Base-by-base conservation (phyloP, 1,140 invertebrate genomes). In the Neodiprion virginianus region DNA sequence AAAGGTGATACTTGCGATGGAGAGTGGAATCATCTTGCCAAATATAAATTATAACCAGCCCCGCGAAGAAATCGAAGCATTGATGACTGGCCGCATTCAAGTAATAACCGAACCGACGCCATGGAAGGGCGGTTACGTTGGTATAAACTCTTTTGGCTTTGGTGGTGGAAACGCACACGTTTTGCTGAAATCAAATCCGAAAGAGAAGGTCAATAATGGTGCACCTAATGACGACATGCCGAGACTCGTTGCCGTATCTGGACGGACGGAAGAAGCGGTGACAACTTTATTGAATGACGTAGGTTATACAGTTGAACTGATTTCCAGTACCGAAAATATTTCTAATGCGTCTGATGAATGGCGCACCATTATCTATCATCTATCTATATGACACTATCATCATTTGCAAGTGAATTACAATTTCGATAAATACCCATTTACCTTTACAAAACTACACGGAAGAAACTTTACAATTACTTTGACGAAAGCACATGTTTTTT, bases 131-230 rank as follows among this genome's bases (percentile, higher is more conserved):
- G 88, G 90, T 17, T 84, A 91, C 73, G 90, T 92, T 49, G 92
- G 89, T n/a, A 81, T 95, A n/a, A 94, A 93, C 83, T 93, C 92
- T 47, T 93, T 93, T 85, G 93, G 93, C 12, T 93, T 93, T 84
- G 91, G 93, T 74, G 94, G 94, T 66, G 89, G 90, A 21, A 93
- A 94, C 84, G 90, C 90, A 28, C 93, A 94, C 85, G 85, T 90
- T 10, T 81, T 94, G 10, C 81, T 94, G 0, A 88, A 89, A 76
- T 85, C 88, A 4, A 86, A 87, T 74, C 73, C 78, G 1, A 88
- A 85, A 70, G 53, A 73, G 7, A 88, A 81, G 71, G 80, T 74
- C 61, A 80, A 79, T 49, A 40, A 73, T 21, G 76, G 78, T 8
- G 40, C 69, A 73, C 78, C 80, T 1, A 28, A 69, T 8, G 81